A percentile compares a stretch with the other conserved stretches of the same genome.
Evolutionary conservation across 2,113 vertebrate species (phyloP).

Genomic region (Amblyopsis rosae): DNA sequence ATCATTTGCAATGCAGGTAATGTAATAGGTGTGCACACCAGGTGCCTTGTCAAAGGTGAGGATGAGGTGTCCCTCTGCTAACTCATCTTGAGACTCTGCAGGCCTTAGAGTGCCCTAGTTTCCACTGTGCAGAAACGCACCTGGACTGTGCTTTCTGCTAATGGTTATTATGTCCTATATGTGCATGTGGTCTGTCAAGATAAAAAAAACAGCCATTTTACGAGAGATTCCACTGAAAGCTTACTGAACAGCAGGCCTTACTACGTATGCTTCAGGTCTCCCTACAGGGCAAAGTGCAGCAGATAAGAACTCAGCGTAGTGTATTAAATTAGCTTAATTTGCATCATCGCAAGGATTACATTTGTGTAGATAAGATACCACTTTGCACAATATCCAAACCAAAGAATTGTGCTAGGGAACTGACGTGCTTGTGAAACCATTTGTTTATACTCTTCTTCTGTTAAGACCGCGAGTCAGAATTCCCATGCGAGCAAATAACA

Average conservation of each 20-base stretch:
- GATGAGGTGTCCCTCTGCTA: slow-evolving; percentile 13
- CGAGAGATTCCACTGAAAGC: neutral
- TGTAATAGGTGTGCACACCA: slow-evolving; percentile 20
- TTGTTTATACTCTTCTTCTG: slow-evolving; percentile 42
- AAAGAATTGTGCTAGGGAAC: slow-evolving; percentile 3
- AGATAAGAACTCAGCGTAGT: slow-evolving; percentile 11
- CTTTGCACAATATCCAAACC: neutral
- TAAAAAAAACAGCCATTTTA: slow-evolving; percentile 2
- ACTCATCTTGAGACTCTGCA: slow-evolving; percentile 38
- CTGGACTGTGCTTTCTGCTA: slow-evolving; percentile 25
- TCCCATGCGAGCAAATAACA: slow-evolving; percentile 40
- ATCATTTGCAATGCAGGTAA: slow-evolving; percentile 21
- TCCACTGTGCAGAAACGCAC: slow-evolving; percentile 34
- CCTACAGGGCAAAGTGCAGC: neutral
- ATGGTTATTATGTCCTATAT: slow-evolving; percentile 10
- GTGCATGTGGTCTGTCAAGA: neutral
- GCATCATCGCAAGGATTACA: slow-evolving; percentile 8
- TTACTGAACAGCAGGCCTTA: neutral
- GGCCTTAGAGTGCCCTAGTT: slow-evolving; percentile 42
- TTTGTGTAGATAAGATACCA: neutral
- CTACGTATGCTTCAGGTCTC: slow-evolving; percentile 10
- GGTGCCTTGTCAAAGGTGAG: slow-evolving; percentile 28
- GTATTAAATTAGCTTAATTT: neutral
- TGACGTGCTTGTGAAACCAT: slow-evolving; percentile 27
- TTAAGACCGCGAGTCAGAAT: slow-evolving; percentile 47